Conservation (phyloP, 2,888 invertebrate species). For the Euclidia mi region DNA sequence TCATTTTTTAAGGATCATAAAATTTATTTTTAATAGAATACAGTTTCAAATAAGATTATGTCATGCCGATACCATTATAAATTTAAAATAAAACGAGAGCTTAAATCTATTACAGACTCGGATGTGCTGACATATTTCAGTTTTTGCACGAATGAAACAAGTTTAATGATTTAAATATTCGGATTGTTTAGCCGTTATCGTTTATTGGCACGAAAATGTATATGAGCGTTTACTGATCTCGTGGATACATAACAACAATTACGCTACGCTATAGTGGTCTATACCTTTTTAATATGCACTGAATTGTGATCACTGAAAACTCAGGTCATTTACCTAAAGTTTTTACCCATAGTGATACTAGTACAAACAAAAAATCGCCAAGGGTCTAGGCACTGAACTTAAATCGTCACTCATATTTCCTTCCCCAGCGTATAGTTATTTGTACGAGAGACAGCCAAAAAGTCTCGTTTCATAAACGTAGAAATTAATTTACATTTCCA, state of each 20-base stretch:
- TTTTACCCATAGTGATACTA: background rate
- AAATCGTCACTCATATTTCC: constrained; percentile 37
- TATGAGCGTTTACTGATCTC: background rate
- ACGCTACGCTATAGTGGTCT: too few relatives aligned
- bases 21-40: too few relatives aligned
- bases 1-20: too few relatives aligned
- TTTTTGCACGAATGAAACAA: constrained; percentile 1
- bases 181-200: background rate
- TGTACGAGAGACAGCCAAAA: constrained; percentile 68
- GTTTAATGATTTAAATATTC: constrained; percentile 10
- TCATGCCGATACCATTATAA: constrained; percentile 2
- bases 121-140: constrained; percentile 3
- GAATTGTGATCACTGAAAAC: too few relatives aligned
- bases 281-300: too few relatives aligned
- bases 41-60: constrained; percentile 11
- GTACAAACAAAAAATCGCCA: too few relatives aligned
- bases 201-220: constrained; percentile 3
- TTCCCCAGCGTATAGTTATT: constrained; percentile 56
- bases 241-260: too few relatives aligned
- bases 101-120: constrained; percentile 1
- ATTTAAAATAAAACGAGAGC: constrained; percentile 1
- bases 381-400: background rate
- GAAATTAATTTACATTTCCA: constrained; percentile 84
- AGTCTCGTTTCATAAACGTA: constrained; percentile 76
- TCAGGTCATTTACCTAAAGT: too few relatives aligned